Conservation (phyloP, 2,113 vertebrate genomes). For the Cinclus cinclus region DNA sequence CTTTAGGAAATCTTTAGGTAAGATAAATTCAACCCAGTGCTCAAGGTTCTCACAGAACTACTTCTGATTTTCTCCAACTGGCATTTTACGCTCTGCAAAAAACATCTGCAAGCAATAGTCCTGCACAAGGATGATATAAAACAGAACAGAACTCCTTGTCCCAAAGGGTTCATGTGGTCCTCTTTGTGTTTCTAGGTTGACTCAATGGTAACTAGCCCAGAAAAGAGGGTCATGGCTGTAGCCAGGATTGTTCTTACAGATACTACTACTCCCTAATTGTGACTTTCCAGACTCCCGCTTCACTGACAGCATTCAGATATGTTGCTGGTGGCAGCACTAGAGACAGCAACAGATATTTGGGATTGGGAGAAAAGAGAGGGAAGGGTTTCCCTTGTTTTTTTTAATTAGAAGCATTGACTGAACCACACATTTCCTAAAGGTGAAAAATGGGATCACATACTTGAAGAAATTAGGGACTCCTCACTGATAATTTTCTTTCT, state of each 20-base stretch:
- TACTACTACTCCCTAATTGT: not conserved
- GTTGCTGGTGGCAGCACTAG: not conserved
- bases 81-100: not conserved
- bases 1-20: not conserved
- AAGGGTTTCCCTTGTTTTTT: not conserved
- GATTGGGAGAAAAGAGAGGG: not conserved
- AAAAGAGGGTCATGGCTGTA: not conserved
- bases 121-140: not conserved
- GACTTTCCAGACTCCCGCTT: not conserved
- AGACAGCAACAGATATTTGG: not conserved
- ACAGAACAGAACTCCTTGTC: not conserved
- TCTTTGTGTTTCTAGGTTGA: not conserved
- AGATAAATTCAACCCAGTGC: not conserved
- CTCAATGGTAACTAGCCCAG: not conserved
- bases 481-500: not conserved
- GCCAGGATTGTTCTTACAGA: not conserved
- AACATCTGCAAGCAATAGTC: not conserved
- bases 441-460: not conserved
- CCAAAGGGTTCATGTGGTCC: not conserved
- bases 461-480: not conserved
- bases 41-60: not conserved
- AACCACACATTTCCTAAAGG: not conserved
- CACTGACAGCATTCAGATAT: not conserved
- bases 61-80: not conserved
- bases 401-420: not conserved